Evolutionary conservation across 2,113 vertebrate genomes (phyloP), one percentile per base, ranked within the genome.

Genomic region (Mustelus asterias): DNA sequence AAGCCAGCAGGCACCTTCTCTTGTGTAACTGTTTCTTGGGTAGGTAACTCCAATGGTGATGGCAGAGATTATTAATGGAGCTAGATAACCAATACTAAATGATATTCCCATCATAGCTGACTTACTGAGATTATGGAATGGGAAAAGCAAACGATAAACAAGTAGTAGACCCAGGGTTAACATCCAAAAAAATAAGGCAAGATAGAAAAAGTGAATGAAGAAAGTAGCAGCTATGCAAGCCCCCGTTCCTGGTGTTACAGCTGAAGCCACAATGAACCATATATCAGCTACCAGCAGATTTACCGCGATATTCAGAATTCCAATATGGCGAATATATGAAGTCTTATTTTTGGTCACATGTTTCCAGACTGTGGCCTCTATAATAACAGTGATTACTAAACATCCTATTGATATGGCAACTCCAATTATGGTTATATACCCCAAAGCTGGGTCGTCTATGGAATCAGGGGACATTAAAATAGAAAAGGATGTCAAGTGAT

Each of bases 101-200:
- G 97, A 98, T 44, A 97, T 97, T 76, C 96, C 97, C 96, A 98
- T 95, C 98, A 99, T 98, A 3, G 10, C 29, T 24, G 97, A 96
- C 86, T 97, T 98, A 41, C 97, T 97, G 97, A 98, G 97, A 96
- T 98, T 97, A 13, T 97, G 98, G 96, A 99, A 98, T 95, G 98
- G 96, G 0, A 98, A 96, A n/a, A 98, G 63, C 4, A 98, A 98
- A 16, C 98, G 97, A 96, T 98, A 98, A 9, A 98, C 97, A 72
- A 99, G 98, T 70, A 99, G 97, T 44, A 99, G 97, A 0, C 98
- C 98, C 48, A 98, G 97, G 11, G 98, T 96, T 0, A 99, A 96
- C 99, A 99, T 99, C 99, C 99, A 99, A 96, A 99, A 99, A 97
- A 99, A 99, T 37, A 99, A 92, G 58, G 98, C 97, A 26, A 99